Evolutionary conservation across 2,797 vertebrate genomes (phyloP), one percentile per base, ranked within the genome.

Genomic region (Halcyon badia): DNA sequence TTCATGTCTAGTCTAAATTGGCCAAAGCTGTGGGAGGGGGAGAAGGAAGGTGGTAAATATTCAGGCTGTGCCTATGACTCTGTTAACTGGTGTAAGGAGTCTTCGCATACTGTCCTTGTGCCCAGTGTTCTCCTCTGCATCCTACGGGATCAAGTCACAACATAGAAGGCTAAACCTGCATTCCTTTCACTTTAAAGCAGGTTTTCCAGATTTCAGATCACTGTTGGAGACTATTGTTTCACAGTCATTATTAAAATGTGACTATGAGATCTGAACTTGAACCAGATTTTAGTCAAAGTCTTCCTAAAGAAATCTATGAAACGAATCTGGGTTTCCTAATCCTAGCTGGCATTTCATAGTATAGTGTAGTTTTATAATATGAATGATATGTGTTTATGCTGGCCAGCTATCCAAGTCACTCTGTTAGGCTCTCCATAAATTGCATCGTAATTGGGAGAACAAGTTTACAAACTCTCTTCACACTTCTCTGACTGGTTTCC

Each of bases 391-490:
- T 65, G 22, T 78, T 83, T 81, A 54, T 83, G 31, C 76, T 91
- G 76, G 69, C 69, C 72, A 83, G 48, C 51, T 85, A 85, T 13
- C 8, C 75, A 64, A 66, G 79, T 57, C 54, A 71, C 57, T 91
- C 78, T 75, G 44, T 71, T 71, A 61, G 52, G 16, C 17, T 85
- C 57, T 90, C 39, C 60, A 10, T 57, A 95, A 96, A 49, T 31
- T 72, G 33, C 46, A 85, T 25, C 61, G 46, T 69, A 88, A 68
- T 33, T 51, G 61, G 24, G 41, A 90, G 61, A 51, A 68, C 30
- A 51, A 18, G 18, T 86, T 94, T 89, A 83, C 87, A 85, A 92
- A 91, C 71, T 83, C 48, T 80, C n/a, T 77, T 94, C 51, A 49
- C 64, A 87, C 52, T 60, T 87, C 44, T 81, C 57, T 91, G 73